phyloP scores from a whole-genome alignment of 2,797 vertebrate genomes.

The Pantherophis vulpinus region DNA sequence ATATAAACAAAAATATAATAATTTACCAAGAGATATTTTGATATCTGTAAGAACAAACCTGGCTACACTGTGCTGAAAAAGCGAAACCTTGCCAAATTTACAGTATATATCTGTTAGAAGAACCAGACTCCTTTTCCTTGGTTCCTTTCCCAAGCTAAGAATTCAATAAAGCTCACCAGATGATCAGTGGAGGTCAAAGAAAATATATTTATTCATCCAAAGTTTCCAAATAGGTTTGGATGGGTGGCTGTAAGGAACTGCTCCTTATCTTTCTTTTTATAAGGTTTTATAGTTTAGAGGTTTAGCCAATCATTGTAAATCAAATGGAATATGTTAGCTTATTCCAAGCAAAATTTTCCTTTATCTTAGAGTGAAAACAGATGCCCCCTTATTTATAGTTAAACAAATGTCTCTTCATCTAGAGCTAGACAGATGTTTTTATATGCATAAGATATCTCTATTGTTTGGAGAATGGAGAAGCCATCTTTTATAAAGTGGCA shows the following conservation, averaged over 20 bases:
- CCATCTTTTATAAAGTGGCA: neutral
- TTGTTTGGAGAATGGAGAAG: neutral
- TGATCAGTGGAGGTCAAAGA: neutral
- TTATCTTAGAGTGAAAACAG: neutral
- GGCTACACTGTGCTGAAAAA: neutral
- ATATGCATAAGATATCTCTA: neutral
- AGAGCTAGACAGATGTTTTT: neutral
- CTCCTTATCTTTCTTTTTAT: neutral
- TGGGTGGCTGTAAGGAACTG: neutral
- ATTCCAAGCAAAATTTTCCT: neutral
- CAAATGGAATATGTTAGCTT: neutral
- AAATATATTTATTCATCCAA: neutral
- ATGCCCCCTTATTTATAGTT: neutral
- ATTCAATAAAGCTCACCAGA: neutral
- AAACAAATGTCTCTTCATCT: neutral
- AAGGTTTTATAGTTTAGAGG: neutral
- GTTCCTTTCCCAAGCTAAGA: neutral
- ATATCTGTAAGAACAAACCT: neutral
- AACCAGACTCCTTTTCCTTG: neutral
- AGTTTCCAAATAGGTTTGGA: neutral
- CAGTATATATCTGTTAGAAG: neutral
- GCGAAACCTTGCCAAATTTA: neutral
- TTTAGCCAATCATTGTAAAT: neutral
- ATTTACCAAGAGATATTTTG: neutral
- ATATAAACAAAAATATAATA: neutral